Evolutionary conservation across 2,113 vertebrate species (phyloP).

Genomic region (Campylomormyrus tamandua): DNA sequence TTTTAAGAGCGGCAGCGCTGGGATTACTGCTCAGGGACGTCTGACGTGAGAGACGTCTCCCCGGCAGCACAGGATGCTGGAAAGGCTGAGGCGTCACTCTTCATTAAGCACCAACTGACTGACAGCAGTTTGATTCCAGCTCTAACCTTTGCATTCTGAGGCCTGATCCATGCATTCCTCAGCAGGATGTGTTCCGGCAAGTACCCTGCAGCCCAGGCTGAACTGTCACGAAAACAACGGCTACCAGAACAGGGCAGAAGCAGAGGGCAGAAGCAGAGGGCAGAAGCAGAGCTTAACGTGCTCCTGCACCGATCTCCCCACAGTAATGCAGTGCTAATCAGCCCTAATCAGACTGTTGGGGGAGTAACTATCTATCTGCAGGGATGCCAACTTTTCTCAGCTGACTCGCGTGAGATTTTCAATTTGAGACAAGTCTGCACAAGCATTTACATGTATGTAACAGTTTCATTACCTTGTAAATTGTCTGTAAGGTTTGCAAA

Average conservation of each 20-base stretch:
- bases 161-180: constrained; percentile 49
- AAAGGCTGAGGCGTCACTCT: constrained; percentile 72
- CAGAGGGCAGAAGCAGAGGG: constrained; percentile 32
- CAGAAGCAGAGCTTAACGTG: constrained; percentile 45
- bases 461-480: background rate
- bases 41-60: constrained; percentile 74
- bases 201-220: constrained; percentile 46
- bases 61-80: constrained; percentile 11
- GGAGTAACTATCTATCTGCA: background rate
- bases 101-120: constrained; percentile 68
- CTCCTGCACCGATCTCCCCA: constrained; percentile 44
- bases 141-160: constrained; percentile 54
- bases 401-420: background rate
- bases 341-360: background rate
- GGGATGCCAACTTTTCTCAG: background rate
- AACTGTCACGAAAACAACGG: constrained; percentile 47
- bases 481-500: background rate
- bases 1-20: constrained; percentile 66
- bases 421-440: background rate
- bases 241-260: constrained; percentile 45
- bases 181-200: constrained; percentile 51
- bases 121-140: constrained; percentile 59
- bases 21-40: constrained; percentile 71
- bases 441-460: background rate
- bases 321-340: constrained; percentile 32